Base-by-base conservation (phyloP, 2,888 invertebrate species). In the Uloborus plumipes region DNA sequence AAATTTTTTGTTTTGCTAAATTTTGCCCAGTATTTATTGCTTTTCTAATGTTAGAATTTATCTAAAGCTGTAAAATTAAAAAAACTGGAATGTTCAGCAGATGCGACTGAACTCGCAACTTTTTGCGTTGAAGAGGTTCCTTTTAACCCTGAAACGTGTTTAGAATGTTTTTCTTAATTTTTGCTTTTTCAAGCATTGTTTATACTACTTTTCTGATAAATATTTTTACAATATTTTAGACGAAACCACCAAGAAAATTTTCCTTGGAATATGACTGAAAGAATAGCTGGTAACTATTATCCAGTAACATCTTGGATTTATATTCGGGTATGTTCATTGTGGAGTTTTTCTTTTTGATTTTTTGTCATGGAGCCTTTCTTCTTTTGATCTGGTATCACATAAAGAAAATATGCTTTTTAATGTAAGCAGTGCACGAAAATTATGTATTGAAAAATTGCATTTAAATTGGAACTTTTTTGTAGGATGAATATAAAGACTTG, bases 211-310 rank as follows among this genome's bases (percentile, higher is more conserved):
- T 26, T 26, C 26, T 26, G 4, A 26, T 3, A 26, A 26, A 4
- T 55, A 6, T 39, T 55, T 55, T 62, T 62, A 13, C 16, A 11
- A 13, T 65, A 39, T 69, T 62, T 74, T 50, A 83, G 83, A n/a
- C 77, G 83, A 51, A 73, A 83, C 53, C 58, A 77, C 51, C 82
- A 82, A 66, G 77, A 76, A 51, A 83, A 95, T 0, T 98, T 94
- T 92, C 87, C 90, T 85, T 89, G 91, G 0, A 90, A 92, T 0
- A 87, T 95, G 16, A 89, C 90, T 0, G 97, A 98, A 88, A 92
- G 92, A 0, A 89, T 95, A 0, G 91, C 96, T 0, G 94, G 93
- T 0, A 99, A 99, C 88, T 99, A 98, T 88, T 99, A 97, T 88
- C 99, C 99, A 0, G 91, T 99, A 0, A 96, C 95, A 0, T 93